Percentiles rank a stretch among this genome's conserved stretches.
Conservation (phyloP, 2,113 vertebrate species). For the Silurus asotus region DNA sequence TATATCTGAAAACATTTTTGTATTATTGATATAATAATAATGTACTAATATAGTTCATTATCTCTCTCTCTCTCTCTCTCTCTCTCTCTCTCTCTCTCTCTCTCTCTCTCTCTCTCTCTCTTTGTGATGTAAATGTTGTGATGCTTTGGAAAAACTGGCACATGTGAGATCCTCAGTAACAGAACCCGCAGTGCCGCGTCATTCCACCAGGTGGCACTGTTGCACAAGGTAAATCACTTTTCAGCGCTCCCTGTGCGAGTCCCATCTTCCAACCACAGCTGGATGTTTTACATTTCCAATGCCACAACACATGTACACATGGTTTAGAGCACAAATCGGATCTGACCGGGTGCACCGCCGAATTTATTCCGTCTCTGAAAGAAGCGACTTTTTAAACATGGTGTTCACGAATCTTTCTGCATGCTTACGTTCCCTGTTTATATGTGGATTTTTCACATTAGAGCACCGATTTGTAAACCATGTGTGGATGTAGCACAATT, state of each 20-base stretch:
- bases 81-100: not conserved
- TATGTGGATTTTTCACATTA: not conserved
- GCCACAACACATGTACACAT: slow-evolving; percentile 16
- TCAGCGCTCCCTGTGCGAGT: not conserved
- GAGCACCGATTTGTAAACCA: not conserved
- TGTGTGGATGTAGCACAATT: not conserved
- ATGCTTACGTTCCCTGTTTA: not conserved
- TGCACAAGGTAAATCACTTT: slow-evolving; percentile 39
- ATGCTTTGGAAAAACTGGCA: slow-evolving; percentile 2
- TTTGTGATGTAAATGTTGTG: slow-evolving; percentile 1
- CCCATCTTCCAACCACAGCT: slow-evolving; percentile 18
- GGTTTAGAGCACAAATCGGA: not conserved
- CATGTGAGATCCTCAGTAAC: not conserved
- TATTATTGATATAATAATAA: no score
- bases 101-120: not conserved
- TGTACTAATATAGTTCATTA: no score
- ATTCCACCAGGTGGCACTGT: slow-evolving; percentile 52
- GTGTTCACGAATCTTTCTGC: not conserved
- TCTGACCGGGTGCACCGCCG: slow-evolving; percentile 5
- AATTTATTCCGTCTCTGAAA: slow-evolving; percentile 16
- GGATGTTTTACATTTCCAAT: slow-evolving; percentile 31
- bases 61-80: not conserved
- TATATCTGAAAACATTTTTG: no score
- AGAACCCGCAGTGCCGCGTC: not conserved
- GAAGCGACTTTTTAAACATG: not conserved